A percentile compares a stretch with the other conserved stretches of the same genome.
Evolutionary conservation across 2,888 invertebrate species (phyloP).

Genomic region (Drosophila leonis): DNA sequence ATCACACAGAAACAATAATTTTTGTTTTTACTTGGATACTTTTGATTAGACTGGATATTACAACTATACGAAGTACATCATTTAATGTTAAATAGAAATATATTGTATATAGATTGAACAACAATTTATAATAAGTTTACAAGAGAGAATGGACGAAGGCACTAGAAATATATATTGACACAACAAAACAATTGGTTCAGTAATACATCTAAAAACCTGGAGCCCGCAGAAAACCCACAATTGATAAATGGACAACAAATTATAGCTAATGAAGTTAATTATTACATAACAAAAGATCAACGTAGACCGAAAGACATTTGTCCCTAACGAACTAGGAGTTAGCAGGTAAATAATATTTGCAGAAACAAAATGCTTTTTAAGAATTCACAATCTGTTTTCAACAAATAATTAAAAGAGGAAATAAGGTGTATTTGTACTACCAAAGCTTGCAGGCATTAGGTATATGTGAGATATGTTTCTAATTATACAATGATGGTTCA

Average conservation of each 20-base stretch:
- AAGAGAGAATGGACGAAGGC: slow-evolving; percentile 4
- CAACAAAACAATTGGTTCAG: not conserved
- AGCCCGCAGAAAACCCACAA: not conserved
- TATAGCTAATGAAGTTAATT: not conserved
- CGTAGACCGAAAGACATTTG: not conserved
- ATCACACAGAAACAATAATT: not conserved
- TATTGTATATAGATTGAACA: no score
- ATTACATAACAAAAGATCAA: not conserved
- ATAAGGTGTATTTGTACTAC: not conserved
- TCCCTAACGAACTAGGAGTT: not conserved
- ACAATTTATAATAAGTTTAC: slow-evolving; percentile 2
- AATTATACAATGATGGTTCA: slow-evolving; percentile 3
- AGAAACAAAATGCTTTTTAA: no score
- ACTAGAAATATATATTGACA: slow-evolving; percentile 10
- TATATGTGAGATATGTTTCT: not conserved
- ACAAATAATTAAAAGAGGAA: not conserved
- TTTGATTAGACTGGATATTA: slow-evolving; percentile 1
- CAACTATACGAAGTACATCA: not conserved
- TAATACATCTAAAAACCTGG: not conserved
- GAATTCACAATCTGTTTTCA: not conserved
- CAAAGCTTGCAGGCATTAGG: not conserved
- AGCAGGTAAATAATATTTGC: not conserved
- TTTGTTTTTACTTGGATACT: not conserved
- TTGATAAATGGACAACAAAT: not conserved
- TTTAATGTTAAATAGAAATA: not conserved